Evolutionary conservation across 2,888 invertebrate species (phyloP).

Genomic region (Spisula solida): DNA sequence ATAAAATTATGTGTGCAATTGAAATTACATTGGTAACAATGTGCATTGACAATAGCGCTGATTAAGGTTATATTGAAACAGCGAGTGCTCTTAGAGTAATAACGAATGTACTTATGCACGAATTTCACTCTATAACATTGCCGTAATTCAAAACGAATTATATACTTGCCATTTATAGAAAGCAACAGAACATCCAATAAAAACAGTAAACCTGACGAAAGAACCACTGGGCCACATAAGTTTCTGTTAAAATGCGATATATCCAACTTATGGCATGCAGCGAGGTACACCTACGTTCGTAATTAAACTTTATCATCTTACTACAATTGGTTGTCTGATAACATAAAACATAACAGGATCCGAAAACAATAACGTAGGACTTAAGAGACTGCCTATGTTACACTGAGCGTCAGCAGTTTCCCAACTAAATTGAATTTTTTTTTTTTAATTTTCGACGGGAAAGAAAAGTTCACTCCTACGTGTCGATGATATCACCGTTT

Average conservation of each 20-base stretch:
- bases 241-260: neutral
- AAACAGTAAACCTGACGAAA: neutral
- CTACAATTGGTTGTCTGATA: neutral
- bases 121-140: neutral
- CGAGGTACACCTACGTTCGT: neutral
- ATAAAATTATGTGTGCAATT: no score
- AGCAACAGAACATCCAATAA: neutral
- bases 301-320: slow-evolving; percentile 6
- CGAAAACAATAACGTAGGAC: neutral
- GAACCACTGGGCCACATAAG: neutral
- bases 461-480: no score
- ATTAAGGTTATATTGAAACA: no score
- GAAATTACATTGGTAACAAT: no score
- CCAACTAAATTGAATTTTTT: no score
- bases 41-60: no score
- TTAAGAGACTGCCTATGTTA: neutral
- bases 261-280: neutral
- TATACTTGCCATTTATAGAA: neutral
- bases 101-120: neutral
- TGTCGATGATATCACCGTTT: no score
- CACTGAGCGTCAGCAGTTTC: no score
- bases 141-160: slow-evolving; percentile 14
- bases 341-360: neutral
- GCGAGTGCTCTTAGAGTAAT: neutral
- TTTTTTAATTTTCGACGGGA: no score